These are phyloP conservation scores for Phocoena sinus DNA, from an alignment of 2,113 vertebrate species.

Conservation along the genomic window DNA sequence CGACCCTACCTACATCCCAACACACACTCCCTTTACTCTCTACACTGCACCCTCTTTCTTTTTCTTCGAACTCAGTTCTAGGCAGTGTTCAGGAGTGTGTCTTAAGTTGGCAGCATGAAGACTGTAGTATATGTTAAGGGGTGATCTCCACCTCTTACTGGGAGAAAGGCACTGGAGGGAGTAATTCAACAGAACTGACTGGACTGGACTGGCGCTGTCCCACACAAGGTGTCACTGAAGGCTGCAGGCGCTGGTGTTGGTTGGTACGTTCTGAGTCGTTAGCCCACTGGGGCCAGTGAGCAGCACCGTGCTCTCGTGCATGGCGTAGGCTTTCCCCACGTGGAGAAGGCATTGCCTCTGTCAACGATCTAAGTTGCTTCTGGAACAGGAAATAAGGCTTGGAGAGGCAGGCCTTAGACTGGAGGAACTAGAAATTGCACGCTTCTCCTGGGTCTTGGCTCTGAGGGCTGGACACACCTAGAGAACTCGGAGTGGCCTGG, in stretches of 20 bases:
- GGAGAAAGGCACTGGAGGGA: neutral
- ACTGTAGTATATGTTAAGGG: neutral
- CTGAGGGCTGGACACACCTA: neutral
- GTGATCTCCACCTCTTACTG: neutral
- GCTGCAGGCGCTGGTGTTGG: neutral
- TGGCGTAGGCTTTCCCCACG: neutral
- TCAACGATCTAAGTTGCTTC: neutral
- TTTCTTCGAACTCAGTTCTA: neutral
- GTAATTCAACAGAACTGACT: neutral
- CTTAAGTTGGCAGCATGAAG: neutral
- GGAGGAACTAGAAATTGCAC: neutral
- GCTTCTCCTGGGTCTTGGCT: neutral
- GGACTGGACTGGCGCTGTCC: neutral
- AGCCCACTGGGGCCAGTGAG: neutral
- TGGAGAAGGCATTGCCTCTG: neutral
- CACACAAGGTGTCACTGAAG: neutral
- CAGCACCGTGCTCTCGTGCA: neutral
- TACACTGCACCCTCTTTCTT: neutral
- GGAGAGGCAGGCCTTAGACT: neutral
- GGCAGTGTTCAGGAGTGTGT: neutral
- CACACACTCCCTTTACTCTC: neutral
- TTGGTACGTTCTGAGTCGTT: neutral
- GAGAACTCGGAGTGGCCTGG: neutral
- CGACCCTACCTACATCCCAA: neutral
- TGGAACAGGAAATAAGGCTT: neutral